These are phyloP conservation scores for Ambastaia sidthimunki DNA, from an alignment of 2,797 vertebrate species.

Conservation along the genomic window DNA sequence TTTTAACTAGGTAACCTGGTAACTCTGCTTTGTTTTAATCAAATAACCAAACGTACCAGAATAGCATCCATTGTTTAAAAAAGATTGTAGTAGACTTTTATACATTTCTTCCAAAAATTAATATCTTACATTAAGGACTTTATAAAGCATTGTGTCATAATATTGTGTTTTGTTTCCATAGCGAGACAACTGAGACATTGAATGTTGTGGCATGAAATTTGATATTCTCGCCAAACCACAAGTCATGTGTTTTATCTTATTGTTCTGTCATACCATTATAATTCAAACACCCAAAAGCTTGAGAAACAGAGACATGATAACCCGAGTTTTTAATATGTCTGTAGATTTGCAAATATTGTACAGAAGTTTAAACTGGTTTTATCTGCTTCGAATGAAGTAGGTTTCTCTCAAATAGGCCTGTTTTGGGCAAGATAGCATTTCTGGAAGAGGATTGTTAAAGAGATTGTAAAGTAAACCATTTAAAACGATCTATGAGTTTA, in stretches of 20 bases:
- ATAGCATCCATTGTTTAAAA: not conserved
- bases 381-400: not conserved
- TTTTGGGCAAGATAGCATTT: not conserved
- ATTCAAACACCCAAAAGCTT: too few species aligned
- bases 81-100: conserved; percentile 49
- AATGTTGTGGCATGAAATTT: conserved; percentile 62
- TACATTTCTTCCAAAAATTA: conserved; percentile 58
- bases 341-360: not conserved
- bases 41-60: not conserved
- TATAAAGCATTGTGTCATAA: conserved; percentile 68
- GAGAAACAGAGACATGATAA: not conserved
- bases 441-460: not conserved
- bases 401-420: not conserved
- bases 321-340: not conserved
- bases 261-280: conserved; percentile 39
- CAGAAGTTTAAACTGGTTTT: not conserved
- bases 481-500: too few species aligned
- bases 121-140: conserved; percentile 63
- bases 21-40: conserved; percentile 22
- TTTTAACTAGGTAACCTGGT: conserved; percentile 4
- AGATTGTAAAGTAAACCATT: too few species aligned
- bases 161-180: conserved; percentile 72
- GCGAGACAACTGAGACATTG: conserved; percentile 64
- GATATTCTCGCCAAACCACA: conserved; percentile 55
- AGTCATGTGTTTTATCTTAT: conserved; percentile 58